These are phyloP conservation scores for Hypanus sabinus DNA, from an alignment of 2,113 vertebrate species.

Conservation along the genomic window DNA sequence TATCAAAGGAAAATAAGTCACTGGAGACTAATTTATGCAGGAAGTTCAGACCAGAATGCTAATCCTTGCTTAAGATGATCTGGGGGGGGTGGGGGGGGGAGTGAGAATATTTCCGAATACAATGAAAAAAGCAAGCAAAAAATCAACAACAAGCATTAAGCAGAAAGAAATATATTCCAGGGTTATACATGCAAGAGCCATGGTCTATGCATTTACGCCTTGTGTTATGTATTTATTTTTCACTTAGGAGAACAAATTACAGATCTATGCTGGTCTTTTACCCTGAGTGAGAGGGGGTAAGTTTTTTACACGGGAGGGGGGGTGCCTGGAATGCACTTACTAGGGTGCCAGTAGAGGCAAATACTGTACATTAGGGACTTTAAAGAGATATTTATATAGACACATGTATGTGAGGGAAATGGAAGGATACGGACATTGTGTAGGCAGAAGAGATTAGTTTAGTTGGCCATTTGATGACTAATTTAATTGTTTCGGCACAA, in stretches of 20 bases:
- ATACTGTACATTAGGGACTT: no score
- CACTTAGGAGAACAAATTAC: neutral
- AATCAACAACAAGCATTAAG: neutral
- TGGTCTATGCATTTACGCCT: neutral
- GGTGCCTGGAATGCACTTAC: no score
- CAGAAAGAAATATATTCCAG: neutral
- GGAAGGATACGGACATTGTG: no score
- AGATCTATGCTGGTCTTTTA: neutral
- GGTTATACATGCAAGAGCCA: neutral
- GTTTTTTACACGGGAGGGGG: no score
- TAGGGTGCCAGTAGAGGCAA: no score
- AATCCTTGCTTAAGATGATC: constrained; percentile 28
- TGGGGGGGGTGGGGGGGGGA: neutral
- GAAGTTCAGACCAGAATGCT: constrained; percentile 14
- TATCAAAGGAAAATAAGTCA: constrained; percentile 34
- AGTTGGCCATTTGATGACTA: no score
- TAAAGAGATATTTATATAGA: no score
- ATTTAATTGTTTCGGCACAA: no score
- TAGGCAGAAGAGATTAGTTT: no score
- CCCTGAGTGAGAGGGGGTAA: no score
- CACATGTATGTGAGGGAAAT: no score
- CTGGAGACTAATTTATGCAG: constrained; percentile 31
- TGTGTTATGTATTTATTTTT: neutral
- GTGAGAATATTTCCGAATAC: neutral
- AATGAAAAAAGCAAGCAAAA: neutral